Percentiles rank a stretch among this genome's conserved stretches.
Conservation (phyloP, 2,113 vertebrate species). For the Bombycilla garrulus region DNA sequence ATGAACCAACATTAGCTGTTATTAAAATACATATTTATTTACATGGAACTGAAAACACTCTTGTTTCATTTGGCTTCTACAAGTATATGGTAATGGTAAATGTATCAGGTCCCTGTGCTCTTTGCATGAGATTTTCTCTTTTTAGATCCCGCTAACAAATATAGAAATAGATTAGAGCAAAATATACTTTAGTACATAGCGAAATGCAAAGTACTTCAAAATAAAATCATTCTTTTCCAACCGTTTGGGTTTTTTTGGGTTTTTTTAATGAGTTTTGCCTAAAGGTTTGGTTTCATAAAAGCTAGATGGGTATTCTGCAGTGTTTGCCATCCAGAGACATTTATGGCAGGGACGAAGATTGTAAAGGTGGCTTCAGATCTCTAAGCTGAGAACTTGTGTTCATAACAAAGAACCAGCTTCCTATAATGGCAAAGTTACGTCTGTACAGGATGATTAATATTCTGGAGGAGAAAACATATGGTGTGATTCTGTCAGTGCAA, state of each 20-base stretch:
- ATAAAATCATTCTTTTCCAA: neutral
- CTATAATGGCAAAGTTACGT: neutral
- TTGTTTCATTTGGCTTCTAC: slow-evolving; percentile 25
- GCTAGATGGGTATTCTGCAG: neutral
- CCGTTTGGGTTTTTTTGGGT: neutral
- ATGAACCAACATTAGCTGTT: slow-evolving; percentile 16
- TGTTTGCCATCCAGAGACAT: neutral
- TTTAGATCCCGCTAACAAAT: neutral
- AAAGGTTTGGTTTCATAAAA: slow-evolving; percentile 31
- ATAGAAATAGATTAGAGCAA: neutral
- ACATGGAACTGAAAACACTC: neutral
- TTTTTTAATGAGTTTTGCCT: neutral
- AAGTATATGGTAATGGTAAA: neutral
- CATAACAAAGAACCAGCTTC: neutral
- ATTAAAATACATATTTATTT: slow-evolving; percentile 64
- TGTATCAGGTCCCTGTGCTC: neutral
- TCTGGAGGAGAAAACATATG: neutral
- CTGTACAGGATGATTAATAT: neutral
- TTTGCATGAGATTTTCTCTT: slow-evolving; percentile 1
- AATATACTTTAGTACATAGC: neutral
- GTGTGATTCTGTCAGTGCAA: neutral
- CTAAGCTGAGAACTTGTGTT: neutral
- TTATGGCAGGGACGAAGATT: neutral
- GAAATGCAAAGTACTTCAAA: neutral
- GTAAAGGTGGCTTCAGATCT: neutral